Percentiles rank a stretch among this genome's conserved stretches.
Evolutionary conservation across 2,888 invertebrate genomes (phyloP).

Genomic region (Amitus sp.): DNA sequence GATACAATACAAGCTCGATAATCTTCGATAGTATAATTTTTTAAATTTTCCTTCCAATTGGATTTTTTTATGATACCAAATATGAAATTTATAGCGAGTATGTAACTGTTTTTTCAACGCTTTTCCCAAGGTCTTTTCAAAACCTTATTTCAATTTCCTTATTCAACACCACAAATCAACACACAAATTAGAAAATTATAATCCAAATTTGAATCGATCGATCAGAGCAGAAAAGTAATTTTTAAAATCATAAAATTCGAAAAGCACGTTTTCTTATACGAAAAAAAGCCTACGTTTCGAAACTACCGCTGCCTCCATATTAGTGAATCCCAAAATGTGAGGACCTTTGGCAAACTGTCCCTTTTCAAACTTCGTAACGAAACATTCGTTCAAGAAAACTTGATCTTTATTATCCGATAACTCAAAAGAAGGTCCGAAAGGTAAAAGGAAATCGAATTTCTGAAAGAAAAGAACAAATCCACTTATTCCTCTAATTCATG

Average conservation of each 20-base stretch:
- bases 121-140: no score
- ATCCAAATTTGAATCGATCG: no score
- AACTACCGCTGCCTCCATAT: constrained; percentile 13
- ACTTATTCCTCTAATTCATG: neutral
- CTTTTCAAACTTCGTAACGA: constrained; percentile 61
- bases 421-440: constrained; percentile 43
- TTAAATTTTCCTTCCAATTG: no score
- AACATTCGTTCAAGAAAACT: constrained; percentile 65
- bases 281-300: neutral
- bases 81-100: no score
- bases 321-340: constrained; percentile 67
- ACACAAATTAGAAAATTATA: no score
- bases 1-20: no score
- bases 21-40: no score
- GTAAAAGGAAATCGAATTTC: constrained; percentile 11
- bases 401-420: constrained; percentile 54
- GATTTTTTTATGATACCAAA: no score
- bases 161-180: no score
- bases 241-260: neutral
- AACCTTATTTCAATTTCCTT: no score
- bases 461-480: neutral
- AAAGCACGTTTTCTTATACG: neutral
- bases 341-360: constrained; percentile 68
- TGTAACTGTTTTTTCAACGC: no score
- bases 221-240: no score